Conservation (phyloP, 2,888 invertebrate genomes). For the Machimus atricapillus region DNA sequence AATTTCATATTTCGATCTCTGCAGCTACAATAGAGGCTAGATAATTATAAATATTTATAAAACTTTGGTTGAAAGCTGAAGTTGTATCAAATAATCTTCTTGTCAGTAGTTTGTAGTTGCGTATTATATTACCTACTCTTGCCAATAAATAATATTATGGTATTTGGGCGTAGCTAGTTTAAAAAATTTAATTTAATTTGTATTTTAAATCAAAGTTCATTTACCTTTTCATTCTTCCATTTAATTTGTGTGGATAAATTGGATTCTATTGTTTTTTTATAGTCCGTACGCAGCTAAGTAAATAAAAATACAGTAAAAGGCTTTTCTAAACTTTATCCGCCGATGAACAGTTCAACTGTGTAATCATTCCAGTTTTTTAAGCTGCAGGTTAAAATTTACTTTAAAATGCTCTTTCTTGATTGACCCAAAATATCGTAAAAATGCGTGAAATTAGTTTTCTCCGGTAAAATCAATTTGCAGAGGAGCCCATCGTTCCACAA, state of each 20-base stretch:
- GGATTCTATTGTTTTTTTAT: background rate
- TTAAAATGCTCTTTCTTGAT: background rate
- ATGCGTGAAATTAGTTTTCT: background rate
- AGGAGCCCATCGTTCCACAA: background rate
- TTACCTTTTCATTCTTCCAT: background rate
- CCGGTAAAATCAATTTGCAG: background rate
- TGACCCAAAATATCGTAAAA: background rate
- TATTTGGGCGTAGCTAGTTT: background rate
- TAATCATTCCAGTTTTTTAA: background rate
- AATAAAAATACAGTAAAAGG: background rate
- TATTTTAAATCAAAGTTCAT: background rate
- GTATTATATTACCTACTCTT: too few species aligned
- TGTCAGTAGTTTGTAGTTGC: too few species aligned
- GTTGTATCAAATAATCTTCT: too few species aligned
- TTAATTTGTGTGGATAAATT: background rate
- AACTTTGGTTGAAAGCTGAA: too few species aligned
- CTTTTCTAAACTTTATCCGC: background rate
- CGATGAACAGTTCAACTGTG: background rate
- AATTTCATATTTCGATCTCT: too few species aligned
- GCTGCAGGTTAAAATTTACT: background rate
- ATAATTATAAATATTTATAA: too few species aligned
- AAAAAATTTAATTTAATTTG: too few species aligned
- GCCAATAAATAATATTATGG: too few species aligned
- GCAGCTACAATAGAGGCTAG: too few species aligned
- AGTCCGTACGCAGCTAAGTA: background rate